A percentile compares a stretch with the other conserved stretches of the same genome.
These are phyloP conservation scores for Drosophila barbarae DNA, from an alignment of 2,888 invertebrate genomes.

Conservation along the genomic window DNA sequence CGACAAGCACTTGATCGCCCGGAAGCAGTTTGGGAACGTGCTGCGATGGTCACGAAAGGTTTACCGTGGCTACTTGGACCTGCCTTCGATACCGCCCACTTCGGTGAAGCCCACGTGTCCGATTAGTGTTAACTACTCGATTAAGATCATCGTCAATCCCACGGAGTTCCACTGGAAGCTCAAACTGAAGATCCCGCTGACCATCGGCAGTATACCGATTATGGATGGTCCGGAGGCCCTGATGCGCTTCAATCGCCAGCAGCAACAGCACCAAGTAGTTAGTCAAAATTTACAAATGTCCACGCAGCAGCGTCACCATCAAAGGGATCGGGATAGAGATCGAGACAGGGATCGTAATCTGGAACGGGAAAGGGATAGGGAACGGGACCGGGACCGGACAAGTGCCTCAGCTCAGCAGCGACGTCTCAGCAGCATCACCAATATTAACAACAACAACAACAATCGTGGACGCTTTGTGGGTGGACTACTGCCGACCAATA, in stretches of 20 bases:
- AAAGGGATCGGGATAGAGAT: conserved; percentile 27
- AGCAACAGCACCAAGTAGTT: conserved; percentile 70
- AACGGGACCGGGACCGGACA: conserved; percentile 15
- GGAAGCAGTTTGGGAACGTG: conserved; percentile 82
- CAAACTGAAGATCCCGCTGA: conserved; percentile 84
- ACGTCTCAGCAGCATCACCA: conserved; percentile 38
- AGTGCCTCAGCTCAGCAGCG: conserved; percentile 44
- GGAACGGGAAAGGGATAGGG: conserved; percentile 6
- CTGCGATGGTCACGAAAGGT: conserved; percentile 83
- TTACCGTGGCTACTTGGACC: conserved; percentile 83
- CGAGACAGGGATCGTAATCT: neutral
- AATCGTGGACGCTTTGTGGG: conserved; percentile 47
- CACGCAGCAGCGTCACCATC: conserved; percentile 53
- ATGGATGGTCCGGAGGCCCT: conserved; percentile 82
- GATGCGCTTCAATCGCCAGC: conserved; percentile 60
- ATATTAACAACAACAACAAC: conserved; percentile 39
- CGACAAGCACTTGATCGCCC: conserved; percentile 77
- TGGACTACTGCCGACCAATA: conserved; percentile 60
- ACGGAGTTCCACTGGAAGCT: conserved; percentile 85
- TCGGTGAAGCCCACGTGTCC: conserved; percentile 86
- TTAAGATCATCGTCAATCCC: conserved; percentile 82
- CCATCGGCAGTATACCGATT: conserved; percentile 82
- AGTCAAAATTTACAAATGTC: conserved; percentile 69
- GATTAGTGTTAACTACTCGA: conserved; percentile 86
- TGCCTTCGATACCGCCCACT: conserved; percentile 88